Evolutionary conservation across 2,888 invertebrate genomes (phyloP).

Genomic region (Drosophila buzzatii): DNA sequence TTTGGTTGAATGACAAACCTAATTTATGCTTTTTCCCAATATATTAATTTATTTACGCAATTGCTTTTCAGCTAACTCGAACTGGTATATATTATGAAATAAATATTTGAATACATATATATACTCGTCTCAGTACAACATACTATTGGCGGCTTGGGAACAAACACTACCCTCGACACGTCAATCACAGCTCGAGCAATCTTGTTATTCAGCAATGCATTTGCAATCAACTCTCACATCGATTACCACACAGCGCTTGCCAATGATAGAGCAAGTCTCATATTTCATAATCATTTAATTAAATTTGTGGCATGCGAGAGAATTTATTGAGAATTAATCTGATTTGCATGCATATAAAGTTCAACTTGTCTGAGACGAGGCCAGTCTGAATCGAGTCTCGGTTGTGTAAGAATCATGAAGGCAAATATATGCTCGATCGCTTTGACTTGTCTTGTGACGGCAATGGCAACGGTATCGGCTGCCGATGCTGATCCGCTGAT

Average conservation of each 20-base stretch:
- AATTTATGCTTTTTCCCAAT: background rate
- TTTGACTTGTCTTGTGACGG: slow-evolving; percentile 3
- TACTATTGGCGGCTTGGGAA: no score
- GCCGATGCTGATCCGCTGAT: slow-evolving; percentile 45
- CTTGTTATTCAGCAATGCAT: background rate
- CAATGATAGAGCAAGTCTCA: slow-evolving; percentile 8
- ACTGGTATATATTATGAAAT: background rate
- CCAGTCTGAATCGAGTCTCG: slow-evolving; percentile 12
- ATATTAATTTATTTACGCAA: background rate
- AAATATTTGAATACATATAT: background rate
- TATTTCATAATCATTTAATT: slow-evolving; percentile 6
- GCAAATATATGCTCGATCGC: background rate
- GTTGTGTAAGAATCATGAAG: slow-evolving; percentile 9
- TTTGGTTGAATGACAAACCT: background rate
- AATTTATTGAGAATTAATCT: slow-evolving; percentile 2
- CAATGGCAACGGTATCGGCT: background rate
- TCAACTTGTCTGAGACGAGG: no score
- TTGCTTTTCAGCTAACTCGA: background rate
- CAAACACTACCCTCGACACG: slow-evolving; percentile 1
- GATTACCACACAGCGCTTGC: background rate
- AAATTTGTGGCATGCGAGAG: background rate
- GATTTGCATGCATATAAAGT: background rate
- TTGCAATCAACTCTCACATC: background rate
- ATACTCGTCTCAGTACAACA: background rate
- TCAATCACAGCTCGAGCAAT: slow-evolving; percentile 7